Percentiles rank a stretch among this genome's conserved stretches.
Conservation (phyloP, 2,888 invertebrate genomes). For the Drosophila limbata region DNA sequence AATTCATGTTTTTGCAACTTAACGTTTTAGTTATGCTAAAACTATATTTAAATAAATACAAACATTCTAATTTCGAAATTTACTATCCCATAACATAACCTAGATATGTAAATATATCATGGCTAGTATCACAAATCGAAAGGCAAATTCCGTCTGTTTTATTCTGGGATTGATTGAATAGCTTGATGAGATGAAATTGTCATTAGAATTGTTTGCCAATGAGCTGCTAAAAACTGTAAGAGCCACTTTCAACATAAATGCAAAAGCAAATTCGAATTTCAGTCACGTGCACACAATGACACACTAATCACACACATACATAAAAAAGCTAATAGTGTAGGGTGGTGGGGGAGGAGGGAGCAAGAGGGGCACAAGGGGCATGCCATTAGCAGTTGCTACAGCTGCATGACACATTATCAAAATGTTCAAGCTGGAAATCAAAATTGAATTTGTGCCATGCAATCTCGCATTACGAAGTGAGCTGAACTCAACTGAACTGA, state of each 20-base stretch:
- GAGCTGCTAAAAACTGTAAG: slow-evolving; percentile 51
- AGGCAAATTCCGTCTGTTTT: not conserved
- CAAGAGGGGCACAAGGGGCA: not conserved
- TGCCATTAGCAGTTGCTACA: slow-evolving; percentile 57
- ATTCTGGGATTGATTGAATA: slow-evolving; percentile 18
- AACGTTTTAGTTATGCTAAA: too few species aligned
- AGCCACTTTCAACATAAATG: slow-evolving; percentile 28
- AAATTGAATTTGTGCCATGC: slow-evolving; percentile 74
- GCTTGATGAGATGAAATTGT: slow-evolving; percentile 45
- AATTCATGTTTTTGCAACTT: too few species aligned
- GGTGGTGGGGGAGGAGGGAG: not conserved
- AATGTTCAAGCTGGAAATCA: slow-evolving; percentile 65
- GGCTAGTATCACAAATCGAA: slow-evolving; percentile 5
- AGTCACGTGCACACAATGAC: slow-evolving; percentile 73
- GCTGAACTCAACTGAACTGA: slow-evolving; percentile 37
- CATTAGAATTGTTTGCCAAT: slow-evolving; percentile 67
- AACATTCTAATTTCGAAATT: too few species aligned
- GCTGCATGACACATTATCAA: slow-evolving; percentile 69
- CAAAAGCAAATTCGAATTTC: slow-evolving; percentile 58
- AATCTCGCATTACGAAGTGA: slow-evolving; percentile 37
- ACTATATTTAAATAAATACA: too few species aligned
- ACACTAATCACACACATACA: slow-evolving; percentile 66
- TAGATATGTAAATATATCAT: too few species aligned
- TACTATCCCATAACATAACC: too few species aligned
- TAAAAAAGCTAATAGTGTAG: slow-evolving; percentile 1